phyloP scores from a whole-genome alignment of 2,113 vertebrate genomes.

The Promerops cafer region DNA sequence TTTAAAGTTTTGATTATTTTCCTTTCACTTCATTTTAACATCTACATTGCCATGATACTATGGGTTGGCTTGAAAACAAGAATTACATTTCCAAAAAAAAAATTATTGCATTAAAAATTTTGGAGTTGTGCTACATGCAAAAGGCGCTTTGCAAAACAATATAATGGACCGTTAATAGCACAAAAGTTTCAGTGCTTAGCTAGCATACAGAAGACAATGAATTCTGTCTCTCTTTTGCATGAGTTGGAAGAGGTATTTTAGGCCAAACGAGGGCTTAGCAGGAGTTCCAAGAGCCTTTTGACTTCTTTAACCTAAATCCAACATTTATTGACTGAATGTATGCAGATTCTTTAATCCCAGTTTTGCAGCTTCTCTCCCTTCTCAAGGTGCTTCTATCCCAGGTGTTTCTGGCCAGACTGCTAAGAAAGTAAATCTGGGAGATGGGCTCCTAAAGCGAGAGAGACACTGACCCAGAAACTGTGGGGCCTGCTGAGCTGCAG shows the following conservation, averaged over 20 bases:
- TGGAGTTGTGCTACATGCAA: not conserved
- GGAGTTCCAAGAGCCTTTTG: not conserved
- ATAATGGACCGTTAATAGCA: not conserved
- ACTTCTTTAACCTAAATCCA: not conserved
- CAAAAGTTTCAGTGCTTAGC: not conserved
- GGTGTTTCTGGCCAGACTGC: not conserved
- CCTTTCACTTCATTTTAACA: not conserved
- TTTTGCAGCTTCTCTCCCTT: not conserved
- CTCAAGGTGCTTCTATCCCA: not conserved
- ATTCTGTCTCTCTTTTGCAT: not conserved
- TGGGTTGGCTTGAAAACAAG: not conserved
- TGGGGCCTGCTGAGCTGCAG: not conserved
- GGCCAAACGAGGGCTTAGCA: not conserved
- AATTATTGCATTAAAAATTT: not conserved
- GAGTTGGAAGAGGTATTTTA: not conserved
- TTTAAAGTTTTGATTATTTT: not conserved
- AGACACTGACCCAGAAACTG: not conserved
- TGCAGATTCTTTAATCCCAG: not conserved
- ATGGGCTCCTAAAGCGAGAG: not conserved
- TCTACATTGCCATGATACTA: accelerated
- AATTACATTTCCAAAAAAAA: not conserved
- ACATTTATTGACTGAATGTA: not conserved
- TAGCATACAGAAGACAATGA: not conserved
- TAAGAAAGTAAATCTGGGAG: not conserved
- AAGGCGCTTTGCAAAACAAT: not conserved